Percentiles rank a stretch among this genome's conserved stretches.
These are phyloP conservation scores for Halictus quadricinctus DNA, from an alignment of 2,888 invertebrate species.

Conservation along the genomic window DNA sequence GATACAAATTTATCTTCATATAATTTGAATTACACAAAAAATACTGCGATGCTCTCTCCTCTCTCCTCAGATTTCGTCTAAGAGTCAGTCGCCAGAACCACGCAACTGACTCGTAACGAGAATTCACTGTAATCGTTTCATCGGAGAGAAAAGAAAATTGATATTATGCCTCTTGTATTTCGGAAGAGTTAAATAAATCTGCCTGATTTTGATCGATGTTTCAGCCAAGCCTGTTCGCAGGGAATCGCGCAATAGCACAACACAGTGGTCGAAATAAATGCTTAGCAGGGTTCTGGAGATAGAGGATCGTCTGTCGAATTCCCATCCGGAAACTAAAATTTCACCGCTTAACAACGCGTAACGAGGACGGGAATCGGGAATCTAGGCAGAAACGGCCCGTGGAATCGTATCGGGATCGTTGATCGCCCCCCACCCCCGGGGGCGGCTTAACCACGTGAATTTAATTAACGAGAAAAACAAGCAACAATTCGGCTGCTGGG, in stretches of 20 bases:
- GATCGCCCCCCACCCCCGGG: too few relatives aligned
- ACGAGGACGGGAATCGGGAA: neutral
- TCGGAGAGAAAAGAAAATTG: too few relatives aligned
- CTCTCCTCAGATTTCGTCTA: too few relatives aligned
- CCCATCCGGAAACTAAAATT: neutral
- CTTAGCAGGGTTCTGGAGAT: neutral
- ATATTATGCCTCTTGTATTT: too few relatives aligned
- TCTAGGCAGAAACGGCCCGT: neutral
- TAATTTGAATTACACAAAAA: too few relatives aligned
- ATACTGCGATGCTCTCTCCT: too few relatives aligned
- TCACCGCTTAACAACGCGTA: slow-evolving; percentile 5
- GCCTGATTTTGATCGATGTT: neutral
- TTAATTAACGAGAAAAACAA: slow-evolving; percentile 33
- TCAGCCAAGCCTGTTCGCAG: neutral
- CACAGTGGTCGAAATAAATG: neutral
- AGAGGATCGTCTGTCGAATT: neutral
- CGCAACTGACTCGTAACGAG: too few relatives aligned
- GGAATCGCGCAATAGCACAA: neutral
- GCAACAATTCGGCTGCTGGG: slow-evolving; percentile 28
- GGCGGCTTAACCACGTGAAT: neutral
- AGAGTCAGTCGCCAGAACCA: too few relatives aligned
- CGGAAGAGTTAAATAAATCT: neutral
- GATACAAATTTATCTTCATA: too few relatives aligned
- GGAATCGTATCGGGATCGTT: neutral
- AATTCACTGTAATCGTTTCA: too few relatives aligned